phyloP scores from a whole-genome alignment of 2,888 invertebrate species.

The Andricus curvator region DNA sequence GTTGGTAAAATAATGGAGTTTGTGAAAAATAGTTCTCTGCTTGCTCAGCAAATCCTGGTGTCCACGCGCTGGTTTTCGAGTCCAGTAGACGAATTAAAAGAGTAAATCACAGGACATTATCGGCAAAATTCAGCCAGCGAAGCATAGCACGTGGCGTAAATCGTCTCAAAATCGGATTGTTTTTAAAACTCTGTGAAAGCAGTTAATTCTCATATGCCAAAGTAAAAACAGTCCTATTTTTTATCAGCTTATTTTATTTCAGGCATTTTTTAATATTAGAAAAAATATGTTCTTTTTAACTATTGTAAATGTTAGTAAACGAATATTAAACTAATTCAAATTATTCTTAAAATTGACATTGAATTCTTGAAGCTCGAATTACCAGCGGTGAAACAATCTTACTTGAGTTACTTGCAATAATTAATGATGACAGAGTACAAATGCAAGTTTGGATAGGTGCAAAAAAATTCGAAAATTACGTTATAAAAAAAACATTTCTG shows the following conservation, averaged over 20 bases:
- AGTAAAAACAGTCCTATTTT: background rate
- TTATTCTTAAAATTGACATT: too few relatives aligned
- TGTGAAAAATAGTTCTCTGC: background rate
- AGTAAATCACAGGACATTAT: background rate
- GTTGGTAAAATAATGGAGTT: background rate
- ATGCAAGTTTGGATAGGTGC: too few relatives aligned
- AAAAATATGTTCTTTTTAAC: too few relatives aligned
- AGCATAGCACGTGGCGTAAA: background rate
- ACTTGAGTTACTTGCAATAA: too few relatives aligned
- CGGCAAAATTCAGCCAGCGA: background rate
- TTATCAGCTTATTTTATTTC: background rate
- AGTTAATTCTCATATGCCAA: background rate
- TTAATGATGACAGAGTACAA: too few relatives aligned
- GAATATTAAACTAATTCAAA: too few relatives aligned
- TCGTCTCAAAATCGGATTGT: background rate
- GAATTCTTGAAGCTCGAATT: too few relatives aligned
- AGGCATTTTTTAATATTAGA: background rate
- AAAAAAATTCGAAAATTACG: too few relatives aligned
- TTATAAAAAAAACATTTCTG: too few relatives aligned
- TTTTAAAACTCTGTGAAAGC: background rate
- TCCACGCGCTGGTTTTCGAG: background rate
- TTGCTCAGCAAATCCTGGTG: slow-evolving; percentile 1
- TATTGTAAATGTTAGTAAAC: too few relatives aligned
- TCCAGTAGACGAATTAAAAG: background rate
- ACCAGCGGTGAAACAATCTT: too few relatives aligned